These are phyloP conservation scores for Eurystomus gularis DNA, from an alignment of 2,113 vertebrate genomes.

Conservation along the genomic window DNA sequence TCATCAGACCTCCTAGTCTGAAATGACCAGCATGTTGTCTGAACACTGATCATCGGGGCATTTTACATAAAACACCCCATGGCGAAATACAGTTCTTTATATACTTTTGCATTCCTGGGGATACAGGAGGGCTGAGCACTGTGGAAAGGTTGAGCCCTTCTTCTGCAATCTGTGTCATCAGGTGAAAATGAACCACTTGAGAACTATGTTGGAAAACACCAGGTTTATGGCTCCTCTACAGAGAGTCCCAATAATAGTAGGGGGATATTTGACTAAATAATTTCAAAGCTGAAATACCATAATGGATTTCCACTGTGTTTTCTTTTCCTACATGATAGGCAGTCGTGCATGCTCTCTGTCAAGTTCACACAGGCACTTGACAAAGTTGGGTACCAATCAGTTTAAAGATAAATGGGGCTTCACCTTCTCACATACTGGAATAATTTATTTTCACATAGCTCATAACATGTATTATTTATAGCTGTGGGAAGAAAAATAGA, in stretches of 20 bases:
- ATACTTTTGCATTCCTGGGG: not conserved
- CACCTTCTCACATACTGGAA: not conserved
- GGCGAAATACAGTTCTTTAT: not conserved
- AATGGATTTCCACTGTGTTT: not conserved
- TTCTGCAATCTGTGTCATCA: not conserved
- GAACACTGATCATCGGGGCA: not conserved
- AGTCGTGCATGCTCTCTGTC: not conserved
- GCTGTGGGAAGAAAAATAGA: conserved; percentile 61
- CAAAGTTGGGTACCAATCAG: not conserved
- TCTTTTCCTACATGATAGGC: not conserved
- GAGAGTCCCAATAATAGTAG: not conserved
- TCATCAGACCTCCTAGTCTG: not conserved
- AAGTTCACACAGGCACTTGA: not conserved
- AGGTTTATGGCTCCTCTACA: not conserved
- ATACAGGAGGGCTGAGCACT: not conserved
- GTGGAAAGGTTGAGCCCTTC: not conserved
- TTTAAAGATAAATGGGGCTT: not conserved
- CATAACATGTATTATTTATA: conserved; percentile 44
- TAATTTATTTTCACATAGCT: conserved; percentile 33
- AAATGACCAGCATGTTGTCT: not conserved
- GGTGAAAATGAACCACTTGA: not conserved
- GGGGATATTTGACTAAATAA: not conserved
- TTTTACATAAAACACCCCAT: not conserved
- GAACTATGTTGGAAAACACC: not conserved
- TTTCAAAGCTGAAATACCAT: not conserved